These are phyloP conservation scores for Ceratotherium simum DNA, from an alignment of 2,113 vertebrate species.

Conservation along the genomic window DNA sequence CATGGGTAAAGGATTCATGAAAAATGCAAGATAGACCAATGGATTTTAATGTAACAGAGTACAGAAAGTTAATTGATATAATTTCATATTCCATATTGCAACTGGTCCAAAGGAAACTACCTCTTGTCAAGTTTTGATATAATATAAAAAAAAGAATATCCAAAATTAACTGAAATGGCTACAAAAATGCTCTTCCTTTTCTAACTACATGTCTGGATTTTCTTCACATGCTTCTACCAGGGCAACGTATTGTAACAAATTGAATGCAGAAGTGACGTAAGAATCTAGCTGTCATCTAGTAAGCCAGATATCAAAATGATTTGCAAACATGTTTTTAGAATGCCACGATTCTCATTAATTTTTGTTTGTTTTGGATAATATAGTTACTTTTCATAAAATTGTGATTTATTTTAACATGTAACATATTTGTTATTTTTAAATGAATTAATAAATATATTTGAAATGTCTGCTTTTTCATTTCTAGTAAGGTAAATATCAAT, in stretches of 20 bases:
- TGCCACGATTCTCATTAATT: neutral
- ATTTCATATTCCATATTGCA: neutral
- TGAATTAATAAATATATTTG: neutral
- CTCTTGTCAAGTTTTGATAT: neutral
- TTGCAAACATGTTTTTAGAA: neutral
- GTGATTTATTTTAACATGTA: neutral
- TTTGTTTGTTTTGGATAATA: neutral
- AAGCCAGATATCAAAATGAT: neutral
- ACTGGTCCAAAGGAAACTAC: neutral
- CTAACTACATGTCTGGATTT: neutral
- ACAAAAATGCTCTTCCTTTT: neutral
- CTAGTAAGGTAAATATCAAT: neutral
- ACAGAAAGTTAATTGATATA: slow-evolving; percentile 7
- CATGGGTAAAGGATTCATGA: neutral
- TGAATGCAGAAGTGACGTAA: neutral
- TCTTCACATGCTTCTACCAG: neutral
- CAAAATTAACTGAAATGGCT: neutral
- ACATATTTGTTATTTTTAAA: neutral
- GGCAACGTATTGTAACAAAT: neutral
- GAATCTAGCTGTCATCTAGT: neutral
- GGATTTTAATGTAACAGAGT: neutral
- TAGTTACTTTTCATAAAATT: neutral
- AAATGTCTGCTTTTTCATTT: slow-evolving; percentile 25
- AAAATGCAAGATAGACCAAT: neutral
- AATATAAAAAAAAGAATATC: neutral